Percentiles rank a stretch among this genome's conserved stretches.
Evolutionary conservation across 2,888 invertebrate species (phyloP).

Genomic region (Cecidostiba fungosa): DNA sequence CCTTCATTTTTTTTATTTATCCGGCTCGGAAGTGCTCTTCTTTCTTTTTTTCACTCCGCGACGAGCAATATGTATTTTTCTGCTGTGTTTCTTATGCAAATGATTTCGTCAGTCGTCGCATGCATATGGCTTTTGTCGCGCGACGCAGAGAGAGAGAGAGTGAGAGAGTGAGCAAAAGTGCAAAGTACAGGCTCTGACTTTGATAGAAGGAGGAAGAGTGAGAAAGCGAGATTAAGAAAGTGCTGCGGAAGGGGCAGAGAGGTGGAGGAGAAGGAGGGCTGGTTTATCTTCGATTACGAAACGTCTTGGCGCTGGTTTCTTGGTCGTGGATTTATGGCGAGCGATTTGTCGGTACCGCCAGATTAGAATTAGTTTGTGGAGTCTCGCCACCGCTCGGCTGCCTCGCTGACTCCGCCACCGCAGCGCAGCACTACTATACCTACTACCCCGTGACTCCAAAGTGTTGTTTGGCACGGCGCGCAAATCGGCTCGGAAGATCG

Average conservation of each 20-base stretch:
- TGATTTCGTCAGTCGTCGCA: background rate
- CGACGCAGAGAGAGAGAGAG: background rate
- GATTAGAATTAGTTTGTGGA: conserved; percentile 80
- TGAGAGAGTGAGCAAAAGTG: conserved; percentile 12
- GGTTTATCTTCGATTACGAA: conserved; percentile 80
- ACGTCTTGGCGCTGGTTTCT: conserved; percentile 77
- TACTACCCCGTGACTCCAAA: conserved; percentile 29
- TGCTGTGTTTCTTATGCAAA: conserved; percentile 41
- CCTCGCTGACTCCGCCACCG: conserved; percentile 8
- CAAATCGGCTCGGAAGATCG: conserved; percentile 65
- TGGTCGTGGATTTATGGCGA: conserved; percentile 77
- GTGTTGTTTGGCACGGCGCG: conserved; percentile 59
- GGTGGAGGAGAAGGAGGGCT: conserved; percentile 55
- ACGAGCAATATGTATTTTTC: conserved; percentile 5
- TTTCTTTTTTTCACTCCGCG: background rate
- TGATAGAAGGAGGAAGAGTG: conserved; percentile 46
- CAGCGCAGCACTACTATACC: no score
- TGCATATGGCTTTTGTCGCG: conserved; percentile 28
- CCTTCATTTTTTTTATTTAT: conserved; percentile 55
- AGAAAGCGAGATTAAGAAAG: conserved; percentile 51
- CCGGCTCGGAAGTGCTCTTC: conserved; percentile 18
- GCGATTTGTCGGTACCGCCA: conserved; percentile 79
- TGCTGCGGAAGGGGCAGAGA: conserved; percentile 60
- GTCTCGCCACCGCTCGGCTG: conserved; percentile 57
- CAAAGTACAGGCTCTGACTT: conserved; percentile 11